Evolutionary conservation across 2,888 invertebrate genomes (phyloP), one percentile per base, ranked within the genome.

Genomic region (Lasioglossum marginatum): DNA sequence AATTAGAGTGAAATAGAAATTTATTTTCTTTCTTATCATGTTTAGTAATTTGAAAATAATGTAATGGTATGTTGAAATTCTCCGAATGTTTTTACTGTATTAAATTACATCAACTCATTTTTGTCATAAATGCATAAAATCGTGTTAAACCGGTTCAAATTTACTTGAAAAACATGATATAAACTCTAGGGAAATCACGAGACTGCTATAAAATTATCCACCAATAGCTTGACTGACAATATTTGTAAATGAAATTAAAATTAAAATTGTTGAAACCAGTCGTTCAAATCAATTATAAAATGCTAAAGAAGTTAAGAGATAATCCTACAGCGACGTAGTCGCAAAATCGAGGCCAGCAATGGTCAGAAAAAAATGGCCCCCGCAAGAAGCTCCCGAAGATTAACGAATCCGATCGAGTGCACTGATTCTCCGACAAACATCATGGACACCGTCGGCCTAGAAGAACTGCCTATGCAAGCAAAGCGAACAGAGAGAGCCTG

Each of bases 401-500:
- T 37, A 6, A n/a, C 14, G 12, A 37, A 37, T 37, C 40, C 34
- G 40, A 23, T 37, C 23, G 37, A 37, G n/a, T 68, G 34, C 68
- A 12, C 34, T 37, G 70, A 70, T 23, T 27, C 4, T 27, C 27
- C 5, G 27, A 3, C 63, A 2, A 63, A 19, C 63, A 52, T 75
- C 23, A 31, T 14, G 52, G 76, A 52, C 34, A 72, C 78, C 16
- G 19, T 27, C 27, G 45, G 14, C n/a, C 63, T 43, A 45, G 37
- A 34, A 74, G 60, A 78, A 76, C 75, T 77, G 81, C 52, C 48
- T 66, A 60, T 31, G 75, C 78, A 75, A 86, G 86, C 71, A 75
- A 71, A 76, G 37, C 23, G 37, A 63, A 79, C 70, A 52, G 23
- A n/a, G 52, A 52, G 52, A 48, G 76, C 57, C 77, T 74, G 73